Percentiles rank a stretch among this genome's conserved stretches.
Evolutionary conservation across 2,797 vertebrate genomes (phyloP).

Genomic region (Malacoctenus gilli): DNA sequence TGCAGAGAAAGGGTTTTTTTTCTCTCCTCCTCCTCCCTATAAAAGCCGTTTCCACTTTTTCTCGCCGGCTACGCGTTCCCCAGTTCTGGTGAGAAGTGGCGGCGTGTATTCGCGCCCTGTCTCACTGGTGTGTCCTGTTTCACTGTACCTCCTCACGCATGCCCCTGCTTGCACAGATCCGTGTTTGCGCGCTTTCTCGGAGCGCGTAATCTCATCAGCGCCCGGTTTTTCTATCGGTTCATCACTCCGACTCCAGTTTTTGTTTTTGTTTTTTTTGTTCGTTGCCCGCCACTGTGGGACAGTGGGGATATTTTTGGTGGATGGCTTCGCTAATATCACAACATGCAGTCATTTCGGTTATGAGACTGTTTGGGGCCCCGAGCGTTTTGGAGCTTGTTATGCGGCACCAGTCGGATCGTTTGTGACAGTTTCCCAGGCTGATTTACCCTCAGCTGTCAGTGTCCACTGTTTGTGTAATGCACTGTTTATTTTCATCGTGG

Average conservation of each 20-base stretch:
- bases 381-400: slow-evolving; percentile 38
- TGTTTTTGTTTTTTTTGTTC: too few relatives aligned
- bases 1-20: slow-evolving; percentile 47
- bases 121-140: slow-evolving; percentile 65
- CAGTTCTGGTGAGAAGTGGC: slow-evolving; percentile 34
- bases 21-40: slow-evolving; percentile 48
- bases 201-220: slow-evolving; percentile 32
- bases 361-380: slow-evolving; percentile 33
- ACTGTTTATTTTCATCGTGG: slow-evolving; percentile 24
- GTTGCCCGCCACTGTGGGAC: slow-evolving; percentile 20
- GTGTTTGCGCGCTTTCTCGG: slow-evolving; percentile 26
- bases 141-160: slow-evolving; percentile 40
- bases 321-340: slow-evolving; percentile 40
- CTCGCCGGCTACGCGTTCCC: slow-evolving; percentile 57
- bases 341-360: slow-evolving; percentile 35
- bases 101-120: slow-evolving; percentile 45
- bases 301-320: slow-evolving; percentile 10
- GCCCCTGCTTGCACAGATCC: slow-evolving; percentile 46
- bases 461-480: slow-evolving; percentile 18
- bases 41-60: slow-evolving; percentile 63
- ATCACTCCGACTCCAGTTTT: slow-evolving; percentile 3
- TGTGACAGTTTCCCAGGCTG: slow-evolving; percentile 31
- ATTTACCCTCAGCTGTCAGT: slow-evolving; percentile 36
- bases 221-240: slow-evolving; percentile 23
- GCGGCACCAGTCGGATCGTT: slow-evolving; percentile 25